Conservation (phyloP, 2,797 vertebrate species). For the Acrossocheilus fasciatus region DNA sequence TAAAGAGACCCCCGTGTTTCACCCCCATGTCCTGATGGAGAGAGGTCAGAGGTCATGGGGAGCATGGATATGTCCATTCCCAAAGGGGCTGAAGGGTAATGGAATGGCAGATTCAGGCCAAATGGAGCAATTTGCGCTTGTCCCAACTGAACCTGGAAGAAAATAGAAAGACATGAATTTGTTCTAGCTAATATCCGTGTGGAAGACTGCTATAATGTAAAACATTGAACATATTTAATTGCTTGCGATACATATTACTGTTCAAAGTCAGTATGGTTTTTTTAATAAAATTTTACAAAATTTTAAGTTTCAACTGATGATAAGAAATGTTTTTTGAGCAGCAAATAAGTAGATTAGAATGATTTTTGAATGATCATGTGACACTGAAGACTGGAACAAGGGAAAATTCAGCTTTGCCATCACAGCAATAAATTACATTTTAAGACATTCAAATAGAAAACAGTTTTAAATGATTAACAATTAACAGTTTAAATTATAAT, state of each 20-base stretch:
- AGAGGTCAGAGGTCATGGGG: conserved; percentile 85
- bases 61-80: conserved; percentile 78
- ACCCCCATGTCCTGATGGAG: conserved; percentile 77
- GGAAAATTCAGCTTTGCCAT: not conserved
- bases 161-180: conserved; percentile 68
- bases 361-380: not conserved
- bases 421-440: not conserved
- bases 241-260: not conserved
- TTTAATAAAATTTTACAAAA: too few relatives aligned
- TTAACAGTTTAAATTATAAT: not conserved
- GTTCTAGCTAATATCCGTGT: conserved; percentile 68
- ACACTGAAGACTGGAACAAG: not conserved
- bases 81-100: conserved; percentile 81
- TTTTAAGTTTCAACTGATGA: not conserved
- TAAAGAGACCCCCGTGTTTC: conserved; percentile 79
- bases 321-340: not conserved
- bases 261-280: not conserved
- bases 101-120: conserved; percentile 81
- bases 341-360: not conserved
- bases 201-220: conserved; percentile 70
- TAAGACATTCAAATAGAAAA: not conserved
- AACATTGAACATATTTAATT: not conserved
- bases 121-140: conserved; percentile 73
- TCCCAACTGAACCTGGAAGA: conserved; percentile 65
- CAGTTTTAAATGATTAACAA: too few relatives aligned